phyloP scores from a whole-genome alignment of 2,888 invertebrate species.

The Napeogenes inachia region DNA sequence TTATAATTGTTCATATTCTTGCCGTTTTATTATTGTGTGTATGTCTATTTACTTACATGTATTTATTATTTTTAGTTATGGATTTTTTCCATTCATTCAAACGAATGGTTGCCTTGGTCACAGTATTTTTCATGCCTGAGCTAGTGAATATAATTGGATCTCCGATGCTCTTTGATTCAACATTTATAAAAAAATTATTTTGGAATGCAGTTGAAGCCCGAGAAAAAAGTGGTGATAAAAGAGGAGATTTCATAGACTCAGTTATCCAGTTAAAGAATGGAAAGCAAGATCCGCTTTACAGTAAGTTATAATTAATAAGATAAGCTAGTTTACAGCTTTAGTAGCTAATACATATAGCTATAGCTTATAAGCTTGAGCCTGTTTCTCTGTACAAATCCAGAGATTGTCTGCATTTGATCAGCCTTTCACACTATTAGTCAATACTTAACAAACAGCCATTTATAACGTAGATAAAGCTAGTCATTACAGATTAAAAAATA shows the following conservation, averaged over 20 bases:
- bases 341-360: too few relatives aligned
- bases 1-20: too few relatives aligned
- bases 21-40: too few relatives aligned
- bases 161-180: constrained; percentile 31
- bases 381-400: too few relatives aligned
- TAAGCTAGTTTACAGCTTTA: too few relatives aligned
- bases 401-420: too few relatives aligned
- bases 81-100: constrained; percentile 36
- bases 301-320: constrained; percentile 28
- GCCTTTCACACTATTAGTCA: too few relatives aligned
- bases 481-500: too few relatives aligned
- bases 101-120: constrained; percentile 35
- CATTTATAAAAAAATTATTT: constrained; percentile 33
- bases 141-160: constrained; percentile 32
- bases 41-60: not conserved
- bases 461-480: too few relatives aligned
- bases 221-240: constrained; percentile 30
- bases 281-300: constrained; percentile 32
- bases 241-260: constrained; percentile 37
- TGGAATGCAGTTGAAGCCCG: constrained; percentile 32
- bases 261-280: constrained; percentile 35
- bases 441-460: too few relatives aligned
- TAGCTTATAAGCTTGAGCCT: too few relatives aligned
- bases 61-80: constrained; percentile 29
- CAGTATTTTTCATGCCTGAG: constrained; percentile 37